Conservation (phyloP, 1,140 invertebrate genomes). For the Orius insidiosus region DNA sequence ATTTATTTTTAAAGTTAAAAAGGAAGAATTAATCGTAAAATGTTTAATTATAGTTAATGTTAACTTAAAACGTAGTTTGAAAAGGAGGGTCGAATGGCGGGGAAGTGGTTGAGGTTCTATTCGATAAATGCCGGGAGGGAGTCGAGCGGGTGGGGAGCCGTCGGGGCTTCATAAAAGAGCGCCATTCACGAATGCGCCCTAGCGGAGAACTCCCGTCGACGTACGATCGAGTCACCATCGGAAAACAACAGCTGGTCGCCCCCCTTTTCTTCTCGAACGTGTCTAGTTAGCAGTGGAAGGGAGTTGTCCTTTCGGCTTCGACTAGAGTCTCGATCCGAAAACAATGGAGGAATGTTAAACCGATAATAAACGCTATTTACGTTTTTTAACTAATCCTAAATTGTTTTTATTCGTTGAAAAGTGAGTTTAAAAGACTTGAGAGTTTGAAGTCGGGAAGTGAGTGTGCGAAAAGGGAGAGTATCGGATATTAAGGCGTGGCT, state of each 20-base stretch:
- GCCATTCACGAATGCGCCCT: background rate
- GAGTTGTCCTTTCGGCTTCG: slow-evolving; percentile 1
- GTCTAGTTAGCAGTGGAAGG: slow-evolving; percentile 13
- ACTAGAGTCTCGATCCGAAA: slow-evolving; percentile 1
- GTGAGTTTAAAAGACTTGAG: background rate
- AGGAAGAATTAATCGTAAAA: no score
- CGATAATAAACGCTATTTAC: no score
- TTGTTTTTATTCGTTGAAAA: background rate
- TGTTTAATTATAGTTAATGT: no score
- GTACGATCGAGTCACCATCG: background rate
- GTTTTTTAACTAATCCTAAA: no score
- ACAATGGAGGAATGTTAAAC: slow-evolving; percentile 3
- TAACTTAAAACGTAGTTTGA: no score
- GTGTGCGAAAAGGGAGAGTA: slow-evolving; percentile 2
- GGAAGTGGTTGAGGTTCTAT: no score
- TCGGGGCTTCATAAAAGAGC: background rate
- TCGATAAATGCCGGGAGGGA: background rate
- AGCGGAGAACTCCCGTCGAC: slow-evolving; percentile 1
- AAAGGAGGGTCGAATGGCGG: no score
- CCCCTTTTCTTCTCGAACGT: background rate
- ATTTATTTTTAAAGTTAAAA: no score
- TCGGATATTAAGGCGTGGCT: slow-evolving; percentile 15
- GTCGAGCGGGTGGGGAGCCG: background rate
- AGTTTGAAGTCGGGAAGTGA: background rate
- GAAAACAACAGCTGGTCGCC: background rate